phyloP scores from a whole-genome alignment of 1,140 invertebrate species.

The Drosophila setifemur region DNA sequence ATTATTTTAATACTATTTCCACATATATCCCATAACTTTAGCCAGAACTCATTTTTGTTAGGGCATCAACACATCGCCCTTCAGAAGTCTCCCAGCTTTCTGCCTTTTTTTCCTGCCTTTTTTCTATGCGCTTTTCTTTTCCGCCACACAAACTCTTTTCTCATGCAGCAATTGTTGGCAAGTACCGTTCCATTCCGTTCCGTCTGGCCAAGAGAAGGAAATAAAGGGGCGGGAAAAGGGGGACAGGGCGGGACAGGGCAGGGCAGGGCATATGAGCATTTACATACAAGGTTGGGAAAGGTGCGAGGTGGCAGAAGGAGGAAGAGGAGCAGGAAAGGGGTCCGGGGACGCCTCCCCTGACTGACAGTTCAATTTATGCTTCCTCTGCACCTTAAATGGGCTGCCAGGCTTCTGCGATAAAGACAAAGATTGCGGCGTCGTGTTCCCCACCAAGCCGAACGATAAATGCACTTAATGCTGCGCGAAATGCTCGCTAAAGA shows the following conservation, averaged over 20 bases:
- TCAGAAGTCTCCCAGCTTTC: too few relatives aligned
- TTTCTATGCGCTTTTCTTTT: slow-evolving; percentile 50
- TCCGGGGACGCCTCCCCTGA: slow-evolving; percentile 40
- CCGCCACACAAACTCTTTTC: slow-evolving; percentile 64
- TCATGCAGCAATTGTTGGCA: slow-evolving; percentile 75
- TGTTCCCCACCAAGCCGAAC: slow-evolving; percentile 61
- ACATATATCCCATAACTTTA: too few relatives aligned
- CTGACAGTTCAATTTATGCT: slow-evolving; percentile 80
- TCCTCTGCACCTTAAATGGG: slow-evolving; percentile 63
- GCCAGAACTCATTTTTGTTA: too few relatives aligned
- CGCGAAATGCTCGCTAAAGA: slow-evolving; percentile 24
- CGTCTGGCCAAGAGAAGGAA: slow-evolving; percentile 28
- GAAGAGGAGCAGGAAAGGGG: neutral
- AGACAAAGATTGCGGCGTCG: slow-evolving; percentile 71
- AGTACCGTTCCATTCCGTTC: slow-evolving; percentile 59
- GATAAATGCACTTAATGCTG: slow-evolving; percentile 77
- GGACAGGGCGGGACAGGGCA: neutral
- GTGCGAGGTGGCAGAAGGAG: too few relatives aligned
- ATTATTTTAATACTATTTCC: too few relatives aligned
- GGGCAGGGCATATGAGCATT: slow-evolving; percentile 31
- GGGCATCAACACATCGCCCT: too few relatives aligned
- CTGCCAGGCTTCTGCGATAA: slow-evolving; percentile 60
- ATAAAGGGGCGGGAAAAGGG: neutral
- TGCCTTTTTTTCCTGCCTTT: slow-evolving; percentile 7
- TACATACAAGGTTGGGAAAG: slow-evolving; percentile 17